phyloP scores from a whole-genome alignment of 2,113 vertebrate species.

The Ageneiosus marmoratus region DNA sequence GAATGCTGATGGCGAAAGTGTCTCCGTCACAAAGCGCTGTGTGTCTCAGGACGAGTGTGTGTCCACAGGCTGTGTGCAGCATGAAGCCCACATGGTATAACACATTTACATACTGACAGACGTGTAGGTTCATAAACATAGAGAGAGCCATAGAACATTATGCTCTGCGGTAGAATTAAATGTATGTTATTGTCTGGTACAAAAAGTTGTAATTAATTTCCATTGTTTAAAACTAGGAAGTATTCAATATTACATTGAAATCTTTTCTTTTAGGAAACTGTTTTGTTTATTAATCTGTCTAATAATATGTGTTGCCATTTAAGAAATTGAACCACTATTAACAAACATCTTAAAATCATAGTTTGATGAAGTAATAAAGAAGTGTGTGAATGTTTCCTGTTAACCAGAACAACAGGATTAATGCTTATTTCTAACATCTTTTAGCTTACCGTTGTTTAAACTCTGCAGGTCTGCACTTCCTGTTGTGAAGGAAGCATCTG shows the following conservation, averaged over 20 bases:
- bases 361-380: background rate
- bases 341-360: background rate
- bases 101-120: background rate
- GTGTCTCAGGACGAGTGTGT: conserved; percentile 77
- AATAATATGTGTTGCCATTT: too few species aligned
- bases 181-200: too few species aligned
- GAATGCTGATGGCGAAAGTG: conserved; percentile 78
- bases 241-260: too few species aligned
- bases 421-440: background rate
- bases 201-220: too few species aligned
- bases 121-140: background rate
- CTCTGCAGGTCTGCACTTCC: conserved; percentile 82
- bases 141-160: background rate
- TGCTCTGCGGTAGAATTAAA: background rate
- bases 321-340: too few species aligned
- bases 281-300: too few species aligned
- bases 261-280: too few species aligned
- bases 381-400: background rate
- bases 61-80: conserved; percentile 75
- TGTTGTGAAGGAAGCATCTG: conserved; percentile 94
- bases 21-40: conserved; percentile 87
- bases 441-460: background rate
- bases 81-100: conserved; percentile 76
- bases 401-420: background rate
- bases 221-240: too few species aligned